Percentiles rank a stretch among this genome's conserved stretches.
phyloP scores from a whole-genome alignment of 2,888 invertebrate species.

The Bimastos eiseni region DNA sequence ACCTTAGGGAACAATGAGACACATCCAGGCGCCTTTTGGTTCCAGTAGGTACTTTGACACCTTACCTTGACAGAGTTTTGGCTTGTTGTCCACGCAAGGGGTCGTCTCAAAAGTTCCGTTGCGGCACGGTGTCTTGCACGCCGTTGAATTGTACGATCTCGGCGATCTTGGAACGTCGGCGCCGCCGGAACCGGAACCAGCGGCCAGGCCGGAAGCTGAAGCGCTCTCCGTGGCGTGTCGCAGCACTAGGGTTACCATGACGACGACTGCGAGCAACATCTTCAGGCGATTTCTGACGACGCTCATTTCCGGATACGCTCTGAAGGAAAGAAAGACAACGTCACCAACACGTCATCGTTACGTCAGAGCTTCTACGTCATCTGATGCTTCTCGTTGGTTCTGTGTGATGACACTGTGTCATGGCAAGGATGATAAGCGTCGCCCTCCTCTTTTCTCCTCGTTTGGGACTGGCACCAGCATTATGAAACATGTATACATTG shows the following conservation, averaged over 20 bases:
- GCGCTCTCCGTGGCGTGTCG: background rate
- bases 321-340: background rate
- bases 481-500: no score
- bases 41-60: background rate
- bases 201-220: background rate
- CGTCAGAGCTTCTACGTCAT: no score
- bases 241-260: background rate
- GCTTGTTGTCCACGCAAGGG: background rate
- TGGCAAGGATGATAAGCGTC: no score
- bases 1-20: no score
- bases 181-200: background rate
- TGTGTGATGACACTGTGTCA: no score
- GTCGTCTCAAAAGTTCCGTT: conserved; percentile 18
- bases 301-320: background rate
- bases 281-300: background rate
- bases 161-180: background rate
- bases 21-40: no score
- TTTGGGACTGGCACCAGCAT: no score
- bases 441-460: no score
- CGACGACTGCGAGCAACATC: background rate
- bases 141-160: background rate
- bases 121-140: conserved; percentile 8
- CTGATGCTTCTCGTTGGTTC: no score
- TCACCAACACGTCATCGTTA: background rate
- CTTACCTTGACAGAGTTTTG: conserved; percentile 17